Conservation (phyloP, 2,797 vertebrate genomes). For the Steatocranus sp. region DNA sequence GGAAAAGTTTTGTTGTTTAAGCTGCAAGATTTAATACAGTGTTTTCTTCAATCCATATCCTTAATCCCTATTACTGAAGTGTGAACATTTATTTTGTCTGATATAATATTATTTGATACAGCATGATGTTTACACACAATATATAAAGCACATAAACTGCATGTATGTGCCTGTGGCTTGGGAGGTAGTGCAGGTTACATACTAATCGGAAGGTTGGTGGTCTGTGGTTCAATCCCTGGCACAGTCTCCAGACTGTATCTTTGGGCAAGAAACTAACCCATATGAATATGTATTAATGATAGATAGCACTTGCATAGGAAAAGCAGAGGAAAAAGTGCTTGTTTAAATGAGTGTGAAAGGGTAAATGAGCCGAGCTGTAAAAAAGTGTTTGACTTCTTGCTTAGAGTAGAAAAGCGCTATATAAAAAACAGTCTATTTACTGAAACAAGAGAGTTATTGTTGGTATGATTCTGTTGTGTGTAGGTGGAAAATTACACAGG, state of each 20-base stretch:
- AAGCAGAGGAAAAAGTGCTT: background rate
- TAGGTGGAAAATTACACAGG: background rate
- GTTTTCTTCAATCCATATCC: background rate
- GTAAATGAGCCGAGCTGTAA: too few relatives aligned
- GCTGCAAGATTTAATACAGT: constrained; percentile 1
- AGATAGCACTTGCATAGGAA: background rate
- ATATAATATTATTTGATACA: background rate
- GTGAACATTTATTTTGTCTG: background rate
- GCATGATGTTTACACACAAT: background rate
- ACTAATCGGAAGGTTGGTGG: background rate
- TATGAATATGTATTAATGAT: background rate
- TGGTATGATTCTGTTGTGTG: background rate
- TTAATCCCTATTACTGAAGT: background rate
- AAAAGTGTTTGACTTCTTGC: background rate
- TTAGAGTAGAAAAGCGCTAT: background rate
- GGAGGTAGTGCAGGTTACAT: background rate
- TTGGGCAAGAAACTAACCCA: background rate
- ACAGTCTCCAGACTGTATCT: background rate
- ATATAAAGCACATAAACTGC: background rate
- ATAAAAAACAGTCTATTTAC: background rate
- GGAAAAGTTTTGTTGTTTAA: constrained; percentile 26
- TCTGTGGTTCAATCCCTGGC: background rate
- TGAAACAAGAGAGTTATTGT: background rate
- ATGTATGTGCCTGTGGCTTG: background rate
- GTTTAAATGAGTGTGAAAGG: background rate